Percentiles rank a stretch among this genome's conserved stretches.
phyloP scores from a whole-genome alignment of 2,888 invertebrate genomes.

The Punctoribates punctum region DNA sequence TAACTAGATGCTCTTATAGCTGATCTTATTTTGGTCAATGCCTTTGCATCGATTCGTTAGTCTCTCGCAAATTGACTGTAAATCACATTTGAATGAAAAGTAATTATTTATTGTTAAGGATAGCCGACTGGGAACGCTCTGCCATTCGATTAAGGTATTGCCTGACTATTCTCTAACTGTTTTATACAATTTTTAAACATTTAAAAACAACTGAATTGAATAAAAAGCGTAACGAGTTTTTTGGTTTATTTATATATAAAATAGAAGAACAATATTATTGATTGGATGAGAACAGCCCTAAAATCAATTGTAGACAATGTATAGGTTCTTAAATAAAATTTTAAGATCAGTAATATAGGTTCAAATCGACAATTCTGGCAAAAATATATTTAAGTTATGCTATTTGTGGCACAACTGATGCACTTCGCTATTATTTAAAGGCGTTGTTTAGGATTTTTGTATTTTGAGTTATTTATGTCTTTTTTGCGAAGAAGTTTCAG shows the following conservation, averaged over 20 bases:
- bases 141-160: no score
- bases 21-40: no score
- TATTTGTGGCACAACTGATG: slow-evolving; percentile 8
- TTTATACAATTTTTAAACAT: background rate
- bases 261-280: slow-evolving; percentile 16
- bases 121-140: no score
- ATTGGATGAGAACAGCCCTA: background rate
- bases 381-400: slow-evolving; percentile 21
- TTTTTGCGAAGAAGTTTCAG: slow-evolving; percentile 26
- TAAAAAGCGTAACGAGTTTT: background rate
- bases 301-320: slow-evolving; percentile 20
- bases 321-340: slow-evolving; percentile 33
- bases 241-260: background rate
- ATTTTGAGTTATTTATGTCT: slow-evolving; percentile 33
- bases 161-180: no score
- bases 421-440: slow-evolving; percentile 27
- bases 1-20: no score
- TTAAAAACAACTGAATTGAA: background rate
- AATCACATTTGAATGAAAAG: no score
- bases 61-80: no score
- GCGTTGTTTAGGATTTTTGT: slow-evolving; percentile 28
- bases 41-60: no score
- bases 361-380: background rate
- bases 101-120: no score
- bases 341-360: slow-evolving; percentile 20